Evolutionary conservation across 2,113 vertebrate species (phyloP).

Genomic region (Plotosus lineatus): DNA sequence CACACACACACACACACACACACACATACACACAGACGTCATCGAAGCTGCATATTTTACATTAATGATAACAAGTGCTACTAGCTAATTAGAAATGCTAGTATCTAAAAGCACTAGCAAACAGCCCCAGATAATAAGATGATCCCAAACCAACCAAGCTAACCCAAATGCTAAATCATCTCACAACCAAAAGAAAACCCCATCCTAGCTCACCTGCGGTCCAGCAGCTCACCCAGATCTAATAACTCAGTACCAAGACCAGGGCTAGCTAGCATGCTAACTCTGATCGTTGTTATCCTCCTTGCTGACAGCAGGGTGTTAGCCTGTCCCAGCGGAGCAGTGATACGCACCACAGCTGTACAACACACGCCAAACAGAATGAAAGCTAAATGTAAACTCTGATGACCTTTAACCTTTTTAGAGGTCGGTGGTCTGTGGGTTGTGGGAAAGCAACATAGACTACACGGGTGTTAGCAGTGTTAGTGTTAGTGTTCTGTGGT

Average conservation of each 20-base stretch:
- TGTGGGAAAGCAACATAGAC: not conserved
- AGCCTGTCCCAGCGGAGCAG: conserved; percentile 11
- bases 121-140: not conserved
- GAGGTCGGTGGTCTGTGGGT: conserved; percentile 5
- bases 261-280: not conserved
- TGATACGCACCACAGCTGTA: conserved; percentile 24
- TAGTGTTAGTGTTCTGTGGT: not conserved
- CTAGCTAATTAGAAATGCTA: not conserved
- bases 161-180: not conserved
- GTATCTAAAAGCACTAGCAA: not conserved
- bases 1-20: not conserved
- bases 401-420: conserved; percentile 1
- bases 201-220: not conserved
- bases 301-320: conserved; percentile 2
- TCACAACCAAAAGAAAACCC: not conserved
- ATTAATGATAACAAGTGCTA: not conserved
- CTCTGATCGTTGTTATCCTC: not conserved
- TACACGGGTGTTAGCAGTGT: not conserved
- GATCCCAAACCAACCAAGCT: not conserved
- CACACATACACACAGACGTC: not conserved
- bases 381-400: conserved; percentile 22
- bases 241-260: not conserved
- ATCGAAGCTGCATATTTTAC: not conserved
- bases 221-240: not conserved
- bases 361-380: conserved; percentile 17